Base-by-base conservation (phyloP, 2,797 vertebrate species). In the Neoniphon sammara region DNA sequence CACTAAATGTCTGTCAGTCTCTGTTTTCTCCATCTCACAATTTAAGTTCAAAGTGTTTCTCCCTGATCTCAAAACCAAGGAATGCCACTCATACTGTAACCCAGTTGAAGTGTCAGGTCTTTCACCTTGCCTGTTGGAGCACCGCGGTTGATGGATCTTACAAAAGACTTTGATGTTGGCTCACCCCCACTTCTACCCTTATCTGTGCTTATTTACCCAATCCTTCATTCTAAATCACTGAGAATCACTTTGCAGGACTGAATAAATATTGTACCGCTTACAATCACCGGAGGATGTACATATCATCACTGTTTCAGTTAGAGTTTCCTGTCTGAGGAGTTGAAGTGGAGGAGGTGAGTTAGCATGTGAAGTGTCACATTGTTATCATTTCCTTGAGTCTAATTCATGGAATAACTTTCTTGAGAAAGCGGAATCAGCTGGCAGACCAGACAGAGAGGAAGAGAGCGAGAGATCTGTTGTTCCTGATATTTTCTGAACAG, bases 311-410 rank as follows among this genome's bases (percentile, higher is more conserved):
- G 60, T 53, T 66, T 60, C 15, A 20, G 57, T 52, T 14, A 2
- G 18, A 27, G 39, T 50, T 82, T 82, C 70, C 66, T 62, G 70
- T 70, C 47, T 55, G 50, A 55, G 65, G 75, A 70, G 69, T 50
- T 57, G 27, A 73, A 53, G 60, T 73, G 14, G 52, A 30, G 34
- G 50, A 68, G 15, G 46, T 54, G 7, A 7, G 30, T 31, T 31
- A 6, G 23, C 8, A 9, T 25, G 21, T 49, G 47, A 61, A n/a
- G 36, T 44, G 44, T 17, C 1, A 21, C 11, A 52, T 68, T 57
- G 58, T 68, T 49, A 25, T 56, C 31, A 8, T 62, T 70, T 62
- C 55, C 34, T 66, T 34, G 27, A 54, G 27, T 59, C 59, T 44
- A 47, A 17, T 15, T 64, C 46, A 47, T 31, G 52, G 60, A 21